These are phyloP conservation scores for Deroptyus accipitrinus DNA, from an alignment of 2,113 vertebrate species.

Conservation along the genomic window DNA sequence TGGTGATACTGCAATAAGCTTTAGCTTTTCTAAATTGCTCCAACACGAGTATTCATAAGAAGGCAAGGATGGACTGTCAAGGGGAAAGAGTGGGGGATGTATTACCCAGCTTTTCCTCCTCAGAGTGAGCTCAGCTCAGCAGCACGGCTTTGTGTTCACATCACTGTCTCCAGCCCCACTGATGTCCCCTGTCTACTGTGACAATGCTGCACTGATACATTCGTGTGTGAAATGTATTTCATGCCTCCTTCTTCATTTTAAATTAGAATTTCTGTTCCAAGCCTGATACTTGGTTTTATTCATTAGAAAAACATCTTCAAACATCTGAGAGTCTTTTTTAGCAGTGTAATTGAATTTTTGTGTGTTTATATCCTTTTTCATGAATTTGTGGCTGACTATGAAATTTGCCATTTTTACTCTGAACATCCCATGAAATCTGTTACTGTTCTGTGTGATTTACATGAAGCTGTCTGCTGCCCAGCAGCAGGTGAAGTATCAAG, in stretches of 20 bases:
- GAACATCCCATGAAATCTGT: conserved; percentile 34
- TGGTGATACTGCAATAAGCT: not conserved
- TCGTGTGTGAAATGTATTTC: conserved; percentile 51
- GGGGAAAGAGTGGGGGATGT: not conserved
- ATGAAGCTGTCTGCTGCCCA: not conserved
- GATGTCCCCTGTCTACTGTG: not conserved
- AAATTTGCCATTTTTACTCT: conserved; percentile 51
- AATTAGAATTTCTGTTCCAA: conserved; percentile 49
- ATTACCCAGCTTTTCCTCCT: not conserved
- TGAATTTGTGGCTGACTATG: conserved; percentile 44
- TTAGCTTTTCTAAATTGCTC: not conserved
- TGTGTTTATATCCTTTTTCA: conserved; percentile 34
- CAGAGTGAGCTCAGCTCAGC: not conserved
- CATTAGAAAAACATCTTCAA: conserved; percentile 45
- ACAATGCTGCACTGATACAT: not conserved
- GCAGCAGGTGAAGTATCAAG: not conserved
- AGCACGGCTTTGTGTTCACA: not conserved
- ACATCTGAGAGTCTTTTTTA: conserved; percentile 25
- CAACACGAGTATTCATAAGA: not conserved
- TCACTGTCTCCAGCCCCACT: not conserved
- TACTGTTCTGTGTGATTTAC: conserved; percentile 11
- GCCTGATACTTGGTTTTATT: conserved; percentile 19
- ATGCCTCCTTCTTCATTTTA: conserved; percentile 38
- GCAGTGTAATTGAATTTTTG: conserved; percentile 44
- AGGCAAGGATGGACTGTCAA: not conserved